phyloP scores from a whole-genome alignment of 2,888 invertebrate genomes.

The Chironomus tentans region DNA sequence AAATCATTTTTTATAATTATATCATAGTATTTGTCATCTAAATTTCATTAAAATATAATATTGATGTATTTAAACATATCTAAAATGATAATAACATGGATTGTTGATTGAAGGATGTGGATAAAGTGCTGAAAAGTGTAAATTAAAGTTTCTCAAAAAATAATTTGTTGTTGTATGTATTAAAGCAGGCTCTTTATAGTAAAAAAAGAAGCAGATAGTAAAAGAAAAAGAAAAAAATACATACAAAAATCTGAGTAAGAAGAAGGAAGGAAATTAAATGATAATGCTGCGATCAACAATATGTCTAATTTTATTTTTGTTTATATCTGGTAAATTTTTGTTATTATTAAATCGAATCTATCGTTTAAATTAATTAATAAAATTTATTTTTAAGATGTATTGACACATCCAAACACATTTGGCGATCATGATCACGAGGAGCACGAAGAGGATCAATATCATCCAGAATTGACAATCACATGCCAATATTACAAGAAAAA shows the following conservation, averaged over 20 bases:
- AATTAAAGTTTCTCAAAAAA: background rate
- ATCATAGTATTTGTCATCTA: too few relatives aligned
- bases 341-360: background rate
- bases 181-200: slow-evolving; percentile 1
- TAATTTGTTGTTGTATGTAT: background rate
- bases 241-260: background rate
- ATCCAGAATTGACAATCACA: slow-evolving; percentile 17
- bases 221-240: background rate
- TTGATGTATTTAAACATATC: background rate
- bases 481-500: background rate
- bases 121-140: background rate
- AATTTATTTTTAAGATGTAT: background rate
- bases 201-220: background rate
- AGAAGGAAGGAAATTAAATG: background rate
- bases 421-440: background rate
- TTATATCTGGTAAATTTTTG: background rate
- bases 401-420: background rate
- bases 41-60: too few relatives aligned
- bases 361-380: background rate
- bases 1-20: too few relatives aligned
- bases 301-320: background rate
- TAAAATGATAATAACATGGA: background rate
- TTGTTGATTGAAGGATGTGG: background rate
- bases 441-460: background rate
- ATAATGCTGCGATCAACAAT: slow-evolving; percentile 6